A percentile compares a stretch with the other conserved stretches of the same genome.
These are phyloP conservation scores for Leptopilina myrica DNA, from an alignment of 2,888 invertebrate species.

Conservation along the genomic window DNA sequence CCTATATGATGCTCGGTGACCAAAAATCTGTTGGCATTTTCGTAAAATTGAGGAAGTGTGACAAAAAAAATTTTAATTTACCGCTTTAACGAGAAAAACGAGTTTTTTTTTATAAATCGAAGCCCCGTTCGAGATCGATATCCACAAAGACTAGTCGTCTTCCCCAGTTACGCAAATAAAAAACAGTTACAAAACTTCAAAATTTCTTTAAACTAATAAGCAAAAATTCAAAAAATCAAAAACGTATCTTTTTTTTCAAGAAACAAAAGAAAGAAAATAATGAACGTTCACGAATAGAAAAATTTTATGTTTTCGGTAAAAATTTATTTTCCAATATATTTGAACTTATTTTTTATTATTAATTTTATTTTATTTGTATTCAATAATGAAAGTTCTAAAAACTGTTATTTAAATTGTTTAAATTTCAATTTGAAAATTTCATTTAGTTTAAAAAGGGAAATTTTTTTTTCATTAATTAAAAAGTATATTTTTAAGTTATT, in stretches of 20 bases:
- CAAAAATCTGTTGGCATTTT: slow-evolving; percentile 37
- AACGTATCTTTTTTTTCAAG: too few species aligned
- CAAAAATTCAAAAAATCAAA: too few species aligned
- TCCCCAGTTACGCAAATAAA: slow-evolving; percentile 61
- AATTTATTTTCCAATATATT: neutral
- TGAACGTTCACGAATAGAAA: neutral
- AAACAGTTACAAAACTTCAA: slow-evolving; percentile 44
- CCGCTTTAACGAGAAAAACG: slow-evolving; percentile 49
- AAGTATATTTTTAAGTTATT: too few species aligned
- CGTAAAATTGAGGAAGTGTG: slow-evolving; percentile 23
- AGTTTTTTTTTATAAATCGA: slow-evolving; percentile 45
- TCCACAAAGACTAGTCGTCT: slow-evolving; percentile 62
- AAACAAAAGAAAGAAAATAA: neutral
- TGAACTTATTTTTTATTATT: too few species aligned
- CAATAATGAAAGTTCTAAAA: too few species aligned
- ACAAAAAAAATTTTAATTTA: slow-evolving; percentile 40
- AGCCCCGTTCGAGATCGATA: slow-evolving; percentile 45
- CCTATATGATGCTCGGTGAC: slow-evolving; percentile 11
- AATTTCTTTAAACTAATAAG: slow-evolving; percentile 42
- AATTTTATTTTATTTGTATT: too few species aligned
- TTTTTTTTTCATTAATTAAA: too few species aligned
- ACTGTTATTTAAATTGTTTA: too few species aligned
- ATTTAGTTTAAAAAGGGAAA: too few species aligned
- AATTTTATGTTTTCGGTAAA: neutral
- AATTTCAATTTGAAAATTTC: too few species aligned